Evolutionary conservation across 2,888 invertebrate genomes (phyloP).

Genomic region (Lingula anatina): DNA sequence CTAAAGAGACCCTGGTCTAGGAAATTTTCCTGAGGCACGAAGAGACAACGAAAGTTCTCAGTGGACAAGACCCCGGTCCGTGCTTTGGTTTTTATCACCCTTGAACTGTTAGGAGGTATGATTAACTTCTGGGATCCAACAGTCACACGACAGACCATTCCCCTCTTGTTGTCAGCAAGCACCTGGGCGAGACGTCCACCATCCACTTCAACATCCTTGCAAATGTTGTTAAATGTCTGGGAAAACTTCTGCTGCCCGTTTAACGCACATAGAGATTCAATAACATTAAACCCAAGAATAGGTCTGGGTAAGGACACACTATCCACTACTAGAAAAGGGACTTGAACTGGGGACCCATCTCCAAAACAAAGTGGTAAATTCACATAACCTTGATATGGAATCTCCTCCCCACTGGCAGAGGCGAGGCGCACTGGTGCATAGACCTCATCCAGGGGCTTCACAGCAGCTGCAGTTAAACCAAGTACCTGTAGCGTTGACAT

Average conservation of each 20-base stretch:
- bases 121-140: background rate
- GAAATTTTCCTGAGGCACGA: too few relatives aligned
- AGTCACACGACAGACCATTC: background rate
- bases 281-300: background rate
- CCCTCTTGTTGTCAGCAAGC: background rate
- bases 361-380: too few relatives aligned
- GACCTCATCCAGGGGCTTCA: background rate
- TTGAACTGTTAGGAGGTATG: too few relatives aligned
- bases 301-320: background rate
- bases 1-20: too few relatives aligned
- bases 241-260: background rate
- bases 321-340: background rate
- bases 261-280: background rate
- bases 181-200: background rate
- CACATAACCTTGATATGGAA: background rate
- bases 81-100: too few relatives aligned
- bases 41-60: too few relatives aligned
- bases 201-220: background rate
- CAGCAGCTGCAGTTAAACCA: background rate
- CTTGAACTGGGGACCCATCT: background rate
- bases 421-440: background rate
- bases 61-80: too few relatives aligned
- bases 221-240: background rate
- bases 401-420: background rate
- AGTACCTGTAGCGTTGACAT: background rate